Conservation (phyloP, 2,888 invertebrate species). For the Orchesella flavescens region DNA sequence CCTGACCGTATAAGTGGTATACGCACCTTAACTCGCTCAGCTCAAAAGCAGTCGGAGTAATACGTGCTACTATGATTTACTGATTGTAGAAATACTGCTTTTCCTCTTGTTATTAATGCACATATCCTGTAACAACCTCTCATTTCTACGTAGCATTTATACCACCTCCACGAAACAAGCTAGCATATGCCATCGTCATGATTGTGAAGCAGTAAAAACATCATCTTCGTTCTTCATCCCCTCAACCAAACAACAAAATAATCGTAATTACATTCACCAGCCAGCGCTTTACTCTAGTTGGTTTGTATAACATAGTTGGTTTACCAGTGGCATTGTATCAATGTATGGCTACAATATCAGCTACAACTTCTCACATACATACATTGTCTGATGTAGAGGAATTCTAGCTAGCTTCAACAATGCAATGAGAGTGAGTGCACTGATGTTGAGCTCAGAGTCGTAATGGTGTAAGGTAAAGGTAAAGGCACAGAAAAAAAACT, state of each 20-base stretch:
- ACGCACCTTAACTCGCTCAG: too few relatives aligned
- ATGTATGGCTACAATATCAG: not conserved
- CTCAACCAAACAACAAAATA: conserved; percentile 17
- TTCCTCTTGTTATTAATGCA: conserved; percentile 27
- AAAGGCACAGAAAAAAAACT: not conserved
- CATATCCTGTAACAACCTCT: conserved; percentile 43
- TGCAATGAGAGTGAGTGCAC: conserved; percentile 23
- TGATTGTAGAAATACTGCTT: not conserved
- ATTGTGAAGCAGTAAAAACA: conserved; percentile 8
- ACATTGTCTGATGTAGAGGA: conserved; percentile 21
- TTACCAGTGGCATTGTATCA: not conserved
- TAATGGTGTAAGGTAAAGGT: not conserved
- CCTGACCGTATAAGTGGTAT: too few relatives aligned
- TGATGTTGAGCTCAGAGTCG: conserved; percentile 10
- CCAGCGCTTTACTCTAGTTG: conserved; percentile 37
- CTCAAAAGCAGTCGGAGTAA: too few relatives aligned
- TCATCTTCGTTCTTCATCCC: conserved; percentile 28
- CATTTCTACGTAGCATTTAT: not conserved
- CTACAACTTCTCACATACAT: not conserved
- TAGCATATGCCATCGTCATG: not conserved
- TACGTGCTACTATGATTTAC: not conserved
- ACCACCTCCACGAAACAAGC: not conserved
- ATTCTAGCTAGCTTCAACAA: conserved; percentile 43
- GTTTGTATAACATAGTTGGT: conserved; percentile 37
- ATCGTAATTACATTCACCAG: conserved; percentile 25